These are phyloP conservation scores for Matsumyia berberina DNA, from an alignment of 2,888 invertebrate species.

Conservation along the genomic window DNA sequence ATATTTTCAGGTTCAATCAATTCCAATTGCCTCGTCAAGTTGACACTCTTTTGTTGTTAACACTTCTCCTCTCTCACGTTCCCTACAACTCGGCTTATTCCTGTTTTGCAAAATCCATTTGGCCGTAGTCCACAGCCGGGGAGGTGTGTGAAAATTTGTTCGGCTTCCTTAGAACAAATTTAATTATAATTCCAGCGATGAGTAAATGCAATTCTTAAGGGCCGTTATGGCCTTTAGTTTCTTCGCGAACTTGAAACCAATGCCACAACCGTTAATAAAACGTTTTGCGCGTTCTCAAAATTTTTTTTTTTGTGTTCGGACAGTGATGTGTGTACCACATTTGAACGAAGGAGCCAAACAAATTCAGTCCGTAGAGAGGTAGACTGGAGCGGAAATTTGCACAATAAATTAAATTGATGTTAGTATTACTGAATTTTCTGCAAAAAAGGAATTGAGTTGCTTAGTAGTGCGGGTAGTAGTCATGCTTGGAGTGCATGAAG, in stretches of 20 bases:
- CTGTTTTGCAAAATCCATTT: slow-evolving; percentile 30
- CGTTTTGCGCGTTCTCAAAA: slow-evolving; percentile 1
- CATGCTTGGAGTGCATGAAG: slow-evolving; percentile 20
- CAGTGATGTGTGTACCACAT: slow-evolving; percentile 5
- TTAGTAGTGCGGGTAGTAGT: slow-evolving; percentile 11
- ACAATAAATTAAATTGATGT: slow-evolving; percentile 38
- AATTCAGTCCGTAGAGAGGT: not conserved
- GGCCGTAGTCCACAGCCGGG: not conserved
- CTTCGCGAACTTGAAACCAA: slow-evolving; percentile 75
- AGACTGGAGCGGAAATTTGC: slow-evolving; percentile 18
- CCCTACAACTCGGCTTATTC: not conserved
- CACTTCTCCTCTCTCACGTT: not conserved
- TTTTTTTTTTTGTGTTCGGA: not conserved
- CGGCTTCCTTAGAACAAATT: slow-evolving; percentile 71
- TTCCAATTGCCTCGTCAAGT: not conserved
- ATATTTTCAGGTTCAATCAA: slow-evolving; percentile 17
- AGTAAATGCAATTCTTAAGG: slow-evolving; percentile 57
- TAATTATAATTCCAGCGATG: slow-evolving; percentile 71
- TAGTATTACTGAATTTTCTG: slow-evolving; percentile 26
- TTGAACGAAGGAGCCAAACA: not conserved
- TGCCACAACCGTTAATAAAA: slow-evolving; percentile 58
- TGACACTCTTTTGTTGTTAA: slow-evolving; percentile 4
- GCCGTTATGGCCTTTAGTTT: slow-evolving; percentile 70
- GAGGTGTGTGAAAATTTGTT: slow-evolving; percentile 55
- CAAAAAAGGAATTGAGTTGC: not conserved